A percentile compares a stretch with the other conserved stretches of the same genome.
Evolutionary conservation across 1,140 invertebrate species (phyloP).

Genomic region (Musca vetustissima): DNA sequence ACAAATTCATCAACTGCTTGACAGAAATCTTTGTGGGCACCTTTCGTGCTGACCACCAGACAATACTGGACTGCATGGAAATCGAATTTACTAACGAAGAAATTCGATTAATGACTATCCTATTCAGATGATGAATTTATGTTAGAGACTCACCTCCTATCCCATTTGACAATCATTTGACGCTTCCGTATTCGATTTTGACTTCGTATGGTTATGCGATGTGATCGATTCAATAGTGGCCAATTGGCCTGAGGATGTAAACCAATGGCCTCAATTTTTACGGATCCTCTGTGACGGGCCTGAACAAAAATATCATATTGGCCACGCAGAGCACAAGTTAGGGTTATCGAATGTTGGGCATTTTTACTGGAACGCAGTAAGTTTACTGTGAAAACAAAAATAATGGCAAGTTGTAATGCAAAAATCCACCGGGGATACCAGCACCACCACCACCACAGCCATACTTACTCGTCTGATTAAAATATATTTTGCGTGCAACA

Average conservation of each 20-base stretch:
- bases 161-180: conserved; percentile 54
- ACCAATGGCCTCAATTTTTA: conserved; percentile 47
- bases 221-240: conserved; percentile 47
- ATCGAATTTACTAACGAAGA: conserved; percentile 41
- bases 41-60: conserved; percentile 39
- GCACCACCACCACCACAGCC: not conserved
- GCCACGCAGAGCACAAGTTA: conserved; percentile 50
- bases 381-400: conserved; percentile 35
- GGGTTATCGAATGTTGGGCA: conserved; percentile 32
- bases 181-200: conserved; percentile 52
- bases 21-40: conserved; percentile 40
- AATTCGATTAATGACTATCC: not conserved
- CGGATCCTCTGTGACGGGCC: conserved; percentile 40
- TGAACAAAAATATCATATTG: conserved; percentile 51
- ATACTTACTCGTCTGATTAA: conserved; percentile 53
- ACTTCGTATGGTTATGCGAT: conserved; percentile 44
- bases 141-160: conserved; percentile 45
- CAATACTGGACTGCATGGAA: conserved; percentile 53
- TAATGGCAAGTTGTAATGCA: not conserved
- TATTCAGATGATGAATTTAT: no score
- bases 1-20: conserved; percentile 40
- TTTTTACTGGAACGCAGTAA: conserved; percentile 38
- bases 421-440: no score
- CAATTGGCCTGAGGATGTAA: conserved; percentile 45
- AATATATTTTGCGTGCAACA: conserved; percentile 50